Base-by-base conservation (phyloP, 2,113 vertebrate genomes). In the Hippolais icterina region DNA sequence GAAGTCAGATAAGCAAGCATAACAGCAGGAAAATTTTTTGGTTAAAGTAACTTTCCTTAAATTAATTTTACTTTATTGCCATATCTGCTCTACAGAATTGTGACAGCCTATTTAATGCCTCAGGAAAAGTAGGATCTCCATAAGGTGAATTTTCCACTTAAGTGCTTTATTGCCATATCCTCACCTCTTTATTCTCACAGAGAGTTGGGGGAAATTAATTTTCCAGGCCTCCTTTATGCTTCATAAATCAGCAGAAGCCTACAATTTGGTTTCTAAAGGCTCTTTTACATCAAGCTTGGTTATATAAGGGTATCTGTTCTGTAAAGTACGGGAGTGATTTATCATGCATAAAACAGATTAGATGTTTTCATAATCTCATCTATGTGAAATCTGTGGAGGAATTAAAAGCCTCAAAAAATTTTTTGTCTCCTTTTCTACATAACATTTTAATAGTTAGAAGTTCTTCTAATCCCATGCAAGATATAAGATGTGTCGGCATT, bases 271-370 rank as follows among this genome's bases (percentile, higher is more conserved):
- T 94, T 81, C 29, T 94, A 80, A 64, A 70, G 35, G 39, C 39
- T 49, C 44, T 87, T 37, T 70, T 85, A 24, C 52, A 86, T 86
- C 59, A 78, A 54, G n/a, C 88, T 78, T 41, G 15, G 50, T 96
- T 97, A 95, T 86, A 9, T 97, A 92, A 96, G 47, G 15, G 35
- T 81, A 89, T 86, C 79, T 90, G 63, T 87, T 93, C 72, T 86
- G 33, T 93, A 41, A 84, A 95, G 60, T 59, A 59, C 11, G 5
- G 23, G 77, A 94, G 66, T 93, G 88, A 78, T 96, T 93, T 96
- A 90, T 89, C 86, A 66, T 92, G 71, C 79, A 54, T 94, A 86
- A 95, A 97, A 90, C 60, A 93, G 94, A 96, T 96, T 87, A 95
- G 82, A 78, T 86, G 39, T 86, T 89, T 93, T 92, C 47, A 52